Evolutionary conservation across 2,888 invertebrate genomes (phyloP), one percentile per base, ranked within the genome.

Genomic region (Euzetes globulus): DNA sequence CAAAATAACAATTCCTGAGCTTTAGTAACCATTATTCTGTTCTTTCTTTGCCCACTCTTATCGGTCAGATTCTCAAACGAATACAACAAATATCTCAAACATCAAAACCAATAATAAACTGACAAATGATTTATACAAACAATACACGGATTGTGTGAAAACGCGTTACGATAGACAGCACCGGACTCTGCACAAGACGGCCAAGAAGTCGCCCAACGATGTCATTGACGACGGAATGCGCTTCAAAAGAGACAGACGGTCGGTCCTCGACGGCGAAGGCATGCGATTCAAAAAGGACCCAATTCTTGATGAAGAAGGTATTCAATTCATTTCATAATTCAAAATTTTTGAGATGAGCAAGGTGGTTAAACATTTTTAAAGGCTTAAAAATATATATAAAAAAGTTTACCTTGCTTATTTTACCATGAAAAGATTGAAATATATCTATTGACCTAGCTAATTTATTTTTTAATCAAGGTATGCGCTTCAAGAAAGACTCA

Each of bases 311-410:
- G 11, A 58, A 58, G 58, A 58, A 17, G 58, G 58, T 58, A 58
- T 52, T 19, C 9, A 17, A 52, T 52, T 52, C 41, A 41, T 41
- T 9, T 41, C 13, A n/a, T 41, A 41, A 41, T 41, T 41, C 41
- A 41, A 9, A 13, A 9, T 41, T 41, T 41, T 13, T 13, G 13
- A 41, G 7, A 41, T 13, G 5, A 41, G 73, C 68, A 3, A 41
- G 68, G 25, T 37, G 73, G 15, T 73, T 73, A n/a, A 15, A 27
- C 9, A 71, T n/a, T n/a, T n/a, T n/a, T n/a, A n/a, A 65, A 29
- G 41, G 13, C 41, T 45, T 22, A 25, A 7, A 22, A 25, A 7
- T 58, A 22, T 22, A 58, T 25, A 25, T n/a, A n/a, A n/a, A n/a
- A n/a, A n/a, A n/a, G n/a, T n/a, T n/a, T n/a, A n/a, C n/a, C n/a